A percentile compares a stretch with the other conserved stretches of the same genome.
Conservation (phyloP, 2,797 vertebrate species). For the Catamblyrhynchus diadema region DNA sequence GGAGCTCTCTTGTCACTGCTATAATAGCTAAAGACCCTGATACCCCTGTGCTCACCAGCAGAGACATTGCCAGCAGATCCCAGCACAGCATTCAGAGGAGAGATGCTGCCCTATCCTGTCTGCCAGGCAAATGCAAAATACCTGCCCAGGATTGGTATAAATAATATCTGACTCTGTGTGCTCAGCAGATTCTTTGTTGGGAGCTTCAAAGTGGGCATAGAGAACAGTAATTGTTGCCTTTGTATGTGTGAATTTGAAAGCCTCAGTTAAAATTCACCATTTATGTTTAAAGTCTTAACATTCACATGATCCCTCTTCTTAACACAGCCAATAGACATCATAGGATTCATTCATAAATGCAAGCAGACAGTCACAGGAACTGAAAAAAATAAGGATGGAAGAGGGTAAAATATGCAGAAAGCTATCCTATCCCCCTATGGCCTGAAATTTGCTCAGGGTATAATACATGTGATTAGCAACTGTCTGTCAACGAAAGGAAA, state of each 20-base stretch:
- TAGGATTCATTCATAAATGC: background rate
- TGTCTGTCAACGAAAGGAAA: conserved; percentile 43
- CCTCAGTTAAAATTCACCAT: background rate
- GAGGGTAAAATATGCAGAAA: conserved; percentile 48
- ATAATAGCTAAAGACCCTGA: background rate
- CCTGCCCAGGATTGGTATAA: background rate
- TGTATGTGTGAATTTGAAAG: background rate
- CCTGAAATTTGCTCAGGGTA: conserved; percentile 64
- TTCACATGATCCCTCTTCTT: background rate
- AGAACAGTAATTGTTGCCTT: background rate
- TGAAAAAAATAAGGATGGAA: background rate
- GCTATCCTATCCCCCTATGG: conserved; percentile 43
- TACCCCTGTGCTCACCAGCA: background rate
- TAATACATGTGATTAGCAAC: conserved; percentile 55
- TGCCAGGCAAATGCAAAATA: background rate
- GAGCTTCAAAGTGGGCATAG: background rate
- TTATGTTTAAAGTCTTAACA: background rate
- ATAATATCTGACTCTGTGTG: background rate
- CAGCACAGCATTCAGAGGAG: background rate
- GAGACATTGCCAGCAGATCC: background rate
- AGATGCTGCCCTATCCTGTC: background rate
- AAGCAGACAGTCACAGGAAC: background rate
- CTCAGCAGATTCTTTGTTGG: background rate
- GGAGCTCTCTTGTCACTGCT: background rate
- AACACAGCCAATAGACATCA: background rate